Evolutionary conservation across 1,140 invertebrate species (phyloP).

Genomic region (Meloidogyne floridensis): DNA sequence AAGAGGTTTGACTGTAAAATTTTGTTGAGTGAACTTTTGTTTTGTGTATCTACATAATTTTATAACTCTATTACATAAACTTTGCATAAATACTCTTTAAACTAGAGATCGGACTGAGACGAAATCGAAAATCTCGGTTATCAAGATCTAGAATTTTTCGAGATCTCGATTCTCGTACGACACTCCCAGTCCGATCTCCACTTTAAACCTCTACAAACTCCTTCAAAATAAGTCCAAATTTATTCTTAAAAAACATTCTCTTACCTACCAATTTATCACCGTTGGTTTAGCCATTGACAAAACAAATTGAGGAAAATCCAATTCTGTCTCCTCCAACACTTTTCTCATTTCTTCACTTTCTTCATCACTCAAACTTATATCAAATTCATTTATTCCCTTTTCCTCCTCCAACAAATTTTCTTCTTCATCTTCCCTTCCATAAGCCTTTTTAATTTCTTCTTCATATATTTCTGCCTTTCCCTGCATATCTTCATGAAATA

Average conservation of each 20-base stretch:
- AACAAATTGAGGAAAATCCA: conserved; percentile 48
- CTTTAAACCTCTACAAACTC: too few relatives aligned
- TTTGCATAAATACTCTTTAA: too few relatives aligned
- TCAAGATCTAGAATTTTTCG: too few relatives aligned
- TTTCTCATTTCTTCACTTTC: conserved; percentile 14
- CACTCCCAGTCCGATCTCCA: too few relatives aligned
- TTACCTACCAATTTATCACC: conserved; percentile 39
- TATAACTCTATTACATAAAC: too few relatives aligned
- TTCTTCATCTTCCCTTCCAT: conserved; percentile 29
- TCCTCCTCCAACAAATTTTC: conserved; percentile 4
- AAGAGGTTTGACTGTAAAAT: too few relatives aligned
- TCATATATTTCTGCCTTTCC: conserved; percentile 34
- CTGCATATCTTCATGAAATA: conserved; percentile 40
- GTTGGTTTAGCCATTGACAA: conserved; percentile 40
- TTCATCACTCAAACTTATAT: conserved; percentile 7
- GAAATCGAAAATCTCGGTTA: too few relatives aligned
- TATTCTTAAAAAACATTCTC: neutral
- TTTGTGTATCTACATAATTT: too few relatives aligned
- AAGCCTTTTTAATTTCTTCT: conserved; percentile 29
- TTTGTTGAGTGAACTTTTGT: too few relatives aligned
- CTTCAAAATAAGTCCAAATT: neutral
- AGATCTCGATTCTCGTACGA: too few relatives aligned
- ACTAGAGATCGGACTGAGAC: too few relatives aligned
- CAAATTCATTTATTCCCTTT: neutral
- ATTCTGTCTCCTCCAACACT: conserved; percentile 19